These are phyloP conservation scores for Neuroscelio doddi DNA, from an alignment of 2,888 invertebrate species.

Conservation along the genomic window DNA sequence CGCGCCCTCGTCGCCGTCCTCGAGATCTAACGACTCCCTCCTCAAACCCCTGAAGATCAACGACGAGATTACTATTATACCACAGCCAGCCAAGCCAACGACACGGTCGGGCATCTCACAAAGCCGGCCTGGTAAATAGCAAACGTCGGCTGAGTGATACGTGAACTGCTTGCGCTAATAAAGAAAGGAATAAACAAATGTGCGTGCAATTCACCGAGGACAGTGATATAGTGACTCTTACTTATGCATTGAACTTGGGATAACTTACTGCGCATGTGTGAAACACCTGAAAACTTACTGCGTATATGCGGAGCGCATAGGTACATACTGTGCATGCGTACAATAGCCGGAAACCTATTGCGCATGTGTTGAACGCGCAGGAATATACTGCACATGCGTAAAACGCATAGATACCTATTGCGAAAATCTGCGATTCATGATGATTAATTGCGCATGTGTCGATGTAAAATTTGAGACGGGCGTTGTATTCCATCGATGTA, in stretches of 20 bases:
- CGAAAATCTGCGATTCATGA: not conserved
- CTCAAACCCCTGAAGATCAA: conserved; percentile 89
- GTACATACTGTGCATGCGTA: not conserved
- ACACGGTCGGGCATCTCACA: conserved; percentile 63
- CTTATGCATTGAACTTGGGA: not conserved
- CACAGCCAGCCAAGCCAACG: conserved; percentile 80
- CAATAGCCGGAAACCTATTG: too few relatives aligned
- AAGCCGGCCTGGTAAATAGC: conserved; percentile 68
- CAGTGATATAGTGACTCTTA: not conserved
- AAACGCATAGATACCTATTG: too few relatives aligned
- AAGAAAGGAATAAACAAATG: conserved; percentile 21
- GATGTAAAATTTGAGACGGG: not conserved
- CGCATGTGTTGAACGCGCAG: too few relatives aligned
- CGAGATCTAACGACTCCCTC: conserved; percentile 76
- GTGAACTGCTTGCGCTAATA: conserved; percentile 53
- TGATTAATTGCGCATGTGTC: not conserved
- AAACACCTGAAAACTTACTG: not conserved
- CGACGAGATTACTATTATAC: conserved; percentile 92
- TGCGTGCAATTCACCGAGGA: not conserved
- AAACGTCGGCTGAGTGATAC: conserved; percentile 67
- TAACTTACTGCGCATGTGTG: not conserved
- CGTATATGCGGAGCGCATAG: not conserved
- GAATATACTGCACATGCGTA: too few relatives aligned
- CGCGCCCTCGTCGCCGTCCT: conserved; percentile 71
- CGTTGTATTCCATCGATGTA: conserved; percentile 45